phyloP scores from a whole-genome alignment of 2,888 invertebrate genomes.

The Scotopteryx bipunctaria region DNA sequence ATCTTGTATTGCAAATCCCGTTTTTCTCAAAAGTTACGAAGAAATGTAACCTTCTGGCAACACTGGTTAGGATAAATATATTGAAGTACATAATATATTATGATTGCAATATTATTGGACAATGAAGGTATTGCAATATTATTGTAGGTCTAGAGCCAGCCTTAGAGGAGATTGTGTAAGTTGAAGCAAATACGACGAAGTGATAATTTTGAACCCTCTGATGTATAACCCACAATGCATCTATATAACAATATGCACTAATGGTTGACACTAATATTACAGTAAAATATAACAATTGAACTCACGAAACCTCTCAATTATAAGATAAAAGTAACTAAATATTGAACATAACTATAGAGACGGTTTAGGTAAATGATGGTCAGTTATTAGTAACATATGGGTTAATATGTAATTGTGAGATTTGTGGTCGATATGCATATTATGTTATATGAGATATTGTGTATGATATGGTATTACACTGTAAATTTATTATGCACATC shows the following conservation, averaged over 20 bases:
- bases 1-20: too few relatives aligned
- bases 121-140: too few relatives aligned
- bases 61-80: too few relatives aligned
- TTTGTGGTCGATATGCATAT: conserved; percentile 53
- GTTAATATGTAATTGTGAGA: conserved; percentile 38
- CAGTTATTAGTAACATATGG: conserved; percentile 68
- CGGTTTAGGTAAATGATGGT: conserved; percentile 42
- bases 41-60: too few relatives aligned
- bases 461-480: conserved; percentile 51
- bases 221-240: conserved; percentile 76
- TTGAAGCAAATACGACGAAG: conserved; percentile 4
- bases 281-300: conserved; percentile 43
- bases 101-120: too few relatives aligned
- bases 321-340: conserved; percentile 22
- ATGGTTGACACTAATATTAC: conserved; percentile 64
- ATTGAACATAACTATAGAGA: conserved; percentile 1
- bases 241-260: conserved; percentile 70
- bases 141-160: too few relatives aligned
- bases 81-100: too few relatives aligned
- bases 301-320: conserved; percentile 32
- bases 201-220: conserved; percentile 41
- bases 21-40: too few relatives aligned
- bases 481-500: conserved; percentile 73
- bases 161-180: conserved; percentile 1
- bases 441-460: conserved; percentile 45